Percentiles rank a stretch among this genome's conserved stretches.
These are phyloP conservation scores for Mormyrops boulengeri DNA, from an alignment of 2,797 vertebrate species.

Conservation along the genomic window DNA sequence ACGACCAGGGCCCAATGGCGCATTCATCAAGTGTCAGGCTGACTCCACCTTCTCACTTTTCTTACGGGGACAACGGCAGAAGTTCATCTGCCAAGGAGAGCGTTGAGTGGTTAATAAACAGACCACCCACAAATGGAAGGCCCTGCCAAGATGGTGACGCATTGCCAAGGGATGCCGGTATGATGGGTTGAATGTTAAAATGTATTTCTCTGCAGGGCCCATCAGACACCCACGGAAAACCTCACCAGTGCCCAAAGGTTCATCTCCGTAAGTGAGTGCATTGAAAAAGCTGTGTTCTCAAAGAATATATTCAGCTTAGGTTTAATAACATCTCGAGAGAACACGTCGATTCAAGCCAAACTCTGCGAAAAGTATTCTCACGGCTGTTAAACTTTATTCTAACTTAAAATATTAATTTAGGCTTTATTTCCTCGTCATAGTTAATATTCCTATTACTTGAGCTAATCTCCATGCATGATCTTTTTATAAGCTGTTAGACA, in stretches of 20 bases:
- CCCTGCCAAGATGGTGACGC: slow-evolving; percentile 21
- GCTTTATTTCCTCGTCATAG: neutral
- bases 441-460: neutral
- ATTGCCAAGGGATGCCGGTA: slow-evolving; percentile 21
- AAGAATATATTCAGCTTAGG: neutral
- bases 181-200: slow-evolving; percentile 26
- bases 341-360: neutral
- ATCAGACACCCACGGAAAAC: slow-evolving; percentile 15
- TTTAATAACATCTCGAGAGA: neutral
- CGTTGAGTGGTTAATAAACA: slow-evolving; percentile 29
- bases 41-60: slow-evolving; percentile 30
- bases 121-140: slow-evolving; percentile 29
- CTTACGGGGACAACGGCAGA: slow-evolving; percentile 20
- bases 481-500: neutral
- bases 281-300: neutral
- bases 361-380: neutral
- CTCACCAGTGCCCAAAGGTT: neutral
- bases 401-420: neutral
- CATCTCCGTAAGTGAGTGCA: neutral
- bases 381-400: neutral
- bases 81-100: slow-evolving; percentile 25
- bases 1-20: slow-evolving; percentile 19
- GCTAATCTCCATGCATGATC: neutral
- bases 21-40: slow-evolving; percentile 24
- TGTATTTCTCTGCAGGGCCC: slow-evolving; percentile 2